phyloP scores from a whole-genome alignment of 2,113 vertebrate genomes.

The Tychaedon coryphoeus region DNA sequence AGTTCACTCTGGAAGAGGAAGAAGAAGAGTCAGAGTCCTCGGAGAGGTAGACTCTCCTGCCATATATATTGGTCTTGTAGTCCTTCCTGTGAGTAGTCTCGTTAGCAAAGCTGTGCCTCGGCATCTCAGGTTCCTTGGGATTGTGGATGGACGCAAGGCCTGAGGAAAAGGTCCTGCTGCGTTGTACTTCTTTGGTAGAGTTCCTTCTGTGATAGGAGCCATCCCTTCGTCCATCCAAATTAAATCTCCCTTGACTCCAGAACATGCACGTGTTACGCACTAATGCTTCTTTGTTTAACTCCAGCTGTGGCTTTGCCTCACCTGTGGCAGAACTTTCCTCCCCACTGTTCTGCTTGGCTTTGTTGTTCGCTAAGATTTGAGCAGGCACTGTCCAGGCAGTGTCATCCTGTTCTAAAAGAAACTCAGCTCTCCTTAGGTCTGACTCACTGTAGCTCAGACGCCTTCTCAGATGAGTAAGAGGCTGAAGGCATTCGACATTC shows the following conservation, averaged over 20 bases:
- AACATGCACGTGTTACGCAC: conserved; percentile 69
- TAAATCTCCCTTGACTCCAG: conserved; percentile 76
- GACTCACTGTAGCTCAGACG: conserved; percentile 91
- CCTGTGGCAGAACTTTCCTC: background rate
- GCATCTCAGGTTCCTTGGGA: conserved; percentile 7
- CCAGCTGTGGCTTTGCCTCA: conserved; percentile 10
- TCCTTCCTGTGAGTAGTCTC: background rate
- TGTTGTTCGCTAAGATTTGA: conserved; percentile 42
- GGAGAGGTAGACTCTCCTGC: background rate
- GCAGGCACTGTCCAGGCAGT: conserved; percentile 74
- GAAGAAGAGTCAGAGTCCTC: conserved; percentile 36
- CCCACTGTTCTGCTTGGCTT: conserved; percentile 54
- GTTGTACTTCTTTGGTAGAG: conserved; percentile 69
- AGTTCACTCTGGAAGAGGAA: conserved; percentile 54
- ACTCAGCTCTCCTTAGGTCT: conserved; percentile 77
- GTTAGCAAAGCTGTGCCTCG: background rate
- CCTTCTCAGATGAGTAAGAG: conserved; percentile 70
- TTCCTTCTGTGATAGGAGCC: conserved; percentile 57
- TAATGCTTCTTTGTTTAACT: conserved; percentile 57
- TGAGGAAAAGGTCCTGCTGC: conserved; percentile 80
- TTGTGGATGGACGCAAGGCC: conserved; percentile 56
- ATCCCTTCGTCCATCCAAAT: conserved; percentile 33
- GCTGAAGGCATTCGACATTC: conserved; percentile 70
- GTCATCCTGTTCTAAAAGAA: conserved; percentile 74
- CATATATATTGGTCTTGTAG: conserved; percentile 15